Conservation (phyloP, 2,888 invertebrate species). For the Panzeria rudis region DNA sequence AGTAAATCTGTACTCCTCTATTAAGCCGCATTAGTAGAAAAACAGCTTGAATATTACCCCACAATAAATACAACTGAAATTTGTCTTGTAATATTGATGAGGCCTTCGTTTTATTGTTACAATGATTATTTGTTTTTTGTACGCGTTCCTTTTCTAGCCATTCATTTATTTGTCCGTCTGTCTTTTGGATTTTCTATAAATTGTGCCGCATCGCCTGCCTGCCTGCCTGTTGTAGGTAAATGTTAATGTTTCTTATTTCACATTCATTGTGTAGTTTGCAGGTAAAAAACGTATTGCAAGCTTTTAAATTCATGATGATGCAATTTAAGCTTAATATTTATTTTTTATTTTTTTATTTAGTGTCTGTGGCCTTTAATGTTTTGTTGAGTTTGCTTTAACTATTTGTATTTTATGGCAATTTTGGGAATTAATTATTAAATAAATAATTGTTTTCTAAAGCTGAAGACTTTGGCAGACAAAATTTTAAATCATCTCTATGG, state of each 20-base stretch:
- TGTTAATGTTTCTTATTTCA: conserved; percentile 13
- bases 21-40: conserved; percentile 14
- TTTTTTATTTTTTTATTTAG: conserved; percentile 14
- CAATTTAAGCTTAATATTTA: conserved; percentile 41
- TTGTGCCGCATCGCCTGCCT: conserved; percentile 49
- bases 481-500: neutral
- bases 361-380: conserved; percentile 20
- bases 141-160: conserved; percentile 14
- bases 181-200: conserved; percentile 26
- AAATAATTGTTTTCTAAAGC: conserved; percentile 20
- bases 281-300: conserved; percentile 34
- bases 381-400: neutral
- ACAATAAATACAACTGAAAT: conserved; percentile 63
- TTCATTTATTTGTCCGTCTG: conserved; percentile 19
- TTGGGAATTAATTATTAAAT: conserved; percentile 36
- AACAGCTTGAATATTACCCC: conserved; percentile 56
- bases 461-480: neutral
- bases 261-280: neutral
- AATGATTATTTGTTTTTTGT: conserved; percentile 26
- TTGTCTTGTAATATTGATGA: conserved; percentile 70
- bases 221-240: conserved; percentile 33
- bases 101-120: conserved; percentile 52
- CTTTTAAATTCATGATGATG: conserved; percentile 41
- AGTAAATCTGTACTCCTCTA: neutral
- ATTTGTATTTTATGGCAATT: conserved; percentile 30